Conservation (phyloP, 23 tunicate genomes). For the Diplosoma virens region DNA sequence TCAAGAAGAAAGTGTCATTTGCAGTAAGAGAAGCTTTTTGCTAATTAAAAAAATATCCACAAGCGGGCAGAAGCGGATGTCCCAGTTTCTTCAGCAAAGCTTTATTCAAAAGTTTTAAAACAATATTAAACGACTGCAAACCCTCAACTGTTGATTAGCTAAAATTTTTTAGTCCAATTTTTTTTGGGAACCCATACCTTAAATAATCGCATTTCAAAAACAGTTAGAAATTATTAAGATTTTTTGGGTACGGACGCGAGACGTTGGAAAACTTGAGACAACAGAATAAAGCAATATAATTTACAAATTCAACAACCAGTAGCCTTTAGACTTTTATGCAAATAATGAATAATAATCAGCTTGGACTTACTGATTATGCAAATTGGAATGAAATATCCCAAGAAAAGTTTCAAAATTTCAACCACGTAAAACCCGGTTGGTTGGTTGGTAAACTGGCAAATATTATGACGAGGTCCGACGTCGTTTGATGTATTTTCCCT, state of each 20-base stretch:
- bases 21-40: neutral
- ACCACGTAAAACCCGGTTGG: neutral
- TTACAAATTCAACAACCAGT: neutral
- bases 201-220: constrained; percentile 1
- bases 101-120: no score
- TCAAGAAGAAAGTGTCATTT: neutral
- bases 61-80: neutral
- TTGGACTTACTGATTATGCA: constrained; percentile 62
- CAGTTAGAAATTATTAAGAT: neutral
- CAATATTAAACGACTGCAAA: no score
- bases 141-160: no score
- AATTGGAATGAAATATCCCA: constrained; percentile 67
- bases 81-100: no score
- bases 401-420: constrained; percentile 46
- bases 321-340: neutral
- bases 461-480: no score
- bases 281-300: neutral
- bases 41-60: neutral
- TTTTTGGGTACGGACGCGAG: neutral
- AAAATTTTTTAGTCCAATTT: no score
- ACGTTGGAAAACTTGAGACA: neutral
- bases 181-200: no score
- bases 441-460: neutral
- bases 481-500: no score
- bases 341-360: neutral